Base-by-base conservation (phyloP, 2,113 vertebrate species). In the Oenanthe oenanthe region DNA sequence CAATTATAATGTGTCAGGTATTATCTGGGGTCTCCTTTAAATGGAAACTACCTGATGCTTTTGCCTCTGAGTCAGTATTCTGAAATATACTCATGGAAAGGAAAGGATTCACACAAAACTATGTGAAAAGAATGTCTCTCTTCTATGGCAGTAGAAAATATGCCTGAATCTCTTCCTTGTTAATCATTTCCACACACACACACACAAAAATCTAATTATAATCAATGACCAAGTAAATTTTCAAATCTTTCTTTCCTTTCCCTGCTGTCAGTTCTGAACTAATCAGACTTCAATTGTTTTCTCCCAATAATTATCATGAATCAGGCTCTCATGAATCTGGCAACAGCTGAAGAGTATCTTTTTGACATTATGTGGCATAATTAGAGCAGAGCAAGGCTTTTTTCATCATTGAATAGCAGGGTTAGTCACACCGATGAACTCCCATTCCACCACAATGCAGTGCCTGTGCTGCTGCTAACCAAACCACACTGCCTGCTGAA, bases 341-440 rank as follows among this genome's bases (percentile, higher is more conserved):
- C 22, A 80, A 83, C 85, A 92, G 93, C 56, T 58, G 57, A 92
- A 67, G 72, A 48, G 17, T 36, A 51, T 61, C 73, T 84, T 96
- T 93, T 56, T 68, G 90, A 95, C 62, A 95, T 67, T 54, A 32
- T 12, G 22, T 1, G 79, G 42, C 85, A 74, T 42, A 86, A 91
- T 93, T 91, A 63, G 71, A 95, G 72, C 63, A 60, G 67, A 87
- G 89, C 50, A 63, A 89, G 72, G 78, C 70, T 56, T 76, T 70
- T 72, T 61, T 53, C 90, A 7, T 40, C 71, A 71, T 3, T 77
- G 81, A 91, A 92, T 31, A 63, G 90, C 40, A 67, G 88, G 31
- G 88, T 80, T 83, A 87, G 85, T 91, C 93, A 88, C 73, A 74
- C 48, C 8, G 1, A 80, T 38, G 77, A 85, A 13, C 60, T 60